phyloP scores from a whole-genome alignment of 1,140 invertebrate genomes.

The Sitophilus oryzae region DNA sequence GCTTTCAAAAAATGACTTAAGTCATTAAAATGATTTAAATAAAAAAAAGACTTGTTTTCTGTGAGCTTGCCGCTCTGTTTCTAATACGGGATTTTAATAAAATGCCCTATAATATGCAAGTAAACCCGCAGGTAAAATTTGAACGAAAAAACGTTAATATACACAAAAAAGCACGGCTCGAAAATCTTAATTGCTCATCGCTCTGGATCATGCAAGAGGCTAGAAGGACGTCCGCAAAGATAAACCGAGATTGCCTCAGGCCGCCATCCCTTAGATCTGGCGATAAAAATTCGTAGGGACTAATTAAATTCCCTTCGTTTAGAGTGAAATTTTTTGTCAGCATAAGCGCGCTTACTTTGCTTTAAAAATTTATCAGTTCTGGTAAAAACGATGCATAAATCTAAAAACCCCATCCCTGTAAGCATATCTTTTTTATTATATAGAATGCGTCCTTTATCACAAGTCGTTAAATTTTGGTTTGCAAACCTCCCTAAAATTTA shows the following conservation, averaged over 20 bases:
- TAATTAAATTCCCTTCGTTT: background rate
- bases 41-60: no score
- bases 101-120: background rate
- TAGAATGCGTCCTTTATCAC: no score
- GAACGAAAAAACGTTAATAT: background rate
- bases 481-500: no score
- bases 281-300: conserved; percentile 1
- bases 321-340: background rate
- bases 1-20: no score
- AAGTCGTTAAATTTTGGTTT: no score
- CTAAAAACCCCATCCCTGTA: no score
- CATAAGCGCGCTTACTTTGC: background rate
- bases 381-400: no score
- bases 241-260: background rate
- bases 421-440: no score
- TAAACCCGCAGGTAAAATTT: background rate
- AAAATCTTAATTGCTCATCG: conserved; percentile 6
- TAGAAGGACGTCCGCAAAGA: background rate
- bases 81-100: background rate
- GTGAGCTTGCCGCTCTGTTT: no score
- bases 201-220: background rate
- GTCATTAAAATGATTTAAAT: no score
- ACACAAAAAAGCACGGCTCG: background rate
- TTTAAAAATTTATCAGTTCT: no score
- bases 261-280: background rate